Evolutionary conservation across 1,140 invertebrate genomes (phyloP).

Genomic region (Drosophila willistoni): DNA sequence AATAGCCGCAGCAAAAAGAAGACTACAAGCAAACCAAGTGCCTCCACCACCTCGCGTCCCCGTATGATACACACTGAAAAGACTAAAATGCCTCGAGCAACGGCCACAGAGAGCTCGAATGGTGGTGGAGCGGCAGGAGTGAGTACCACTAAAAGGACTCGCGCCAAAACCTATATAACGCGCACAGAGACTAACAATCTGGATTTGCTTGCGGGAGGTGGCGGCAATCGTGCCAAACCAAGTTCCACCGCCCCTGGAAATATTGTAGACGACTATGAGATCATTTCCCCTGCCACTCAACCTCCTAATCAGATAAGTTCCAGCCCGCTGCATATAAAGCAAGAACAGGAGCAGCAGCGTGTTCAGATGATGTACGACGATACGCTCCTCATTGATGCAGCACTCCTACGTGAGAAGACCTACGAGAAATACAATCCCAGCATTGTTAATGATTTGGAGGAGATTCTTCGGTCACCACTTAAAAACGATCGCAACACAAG

Average conservation of each 20-base stretch:
- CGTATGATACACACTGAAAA: slow-evolving; percentile 91
- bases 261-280: slow-evolving; percentile 79
- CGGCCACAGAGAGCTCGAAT: slow-evolving; percentile 82
- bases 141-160: slow-evolving; percentile 84
- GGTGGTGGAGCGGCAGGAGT: background rate
- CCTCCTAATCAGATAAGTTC: slow-evolving; percentile 80
- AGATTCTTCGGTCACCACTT: slow-evolving; percentile 77
- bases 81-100: slow-evolving; percentile 83
- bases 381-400: slow-evolving; percentile 66
- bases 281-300: slow-evolving; percentile 75
- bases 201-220: slow-evolving; percentile 41
- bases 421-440: slow-evolving; percentile 77
- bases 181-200: slow-evolving; percentile 83
- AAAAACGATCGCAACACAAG: slow-evolving; percentile 65
- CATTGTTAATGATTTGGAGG: slow-evolving; percentile 81
- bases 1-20: slow-evolving; percentile 48
- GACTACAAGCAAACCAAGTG: slow-evolving; percentile 12
- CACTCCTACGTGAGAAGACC: slow-evolving; percentile 58
- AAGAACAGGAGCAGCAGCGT: slow-evolving; percentile 69
- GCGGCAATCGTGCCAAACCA: slow-evolving; percentile 26
- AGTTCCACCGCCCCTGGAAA: slow-evolving; percentile 37
- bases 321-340: slow-evolving; percentile 77
- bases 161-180: slow-evolving; percentile 73
- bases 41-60: slow-evolving; percentile 82
- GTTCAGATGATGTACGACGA: slow-evolving; percentile 69